Evolutionary conservation across 2,113 vertebrate genomes (phyloP).

Genomic region (Peromyscus polionotus): DNA sequence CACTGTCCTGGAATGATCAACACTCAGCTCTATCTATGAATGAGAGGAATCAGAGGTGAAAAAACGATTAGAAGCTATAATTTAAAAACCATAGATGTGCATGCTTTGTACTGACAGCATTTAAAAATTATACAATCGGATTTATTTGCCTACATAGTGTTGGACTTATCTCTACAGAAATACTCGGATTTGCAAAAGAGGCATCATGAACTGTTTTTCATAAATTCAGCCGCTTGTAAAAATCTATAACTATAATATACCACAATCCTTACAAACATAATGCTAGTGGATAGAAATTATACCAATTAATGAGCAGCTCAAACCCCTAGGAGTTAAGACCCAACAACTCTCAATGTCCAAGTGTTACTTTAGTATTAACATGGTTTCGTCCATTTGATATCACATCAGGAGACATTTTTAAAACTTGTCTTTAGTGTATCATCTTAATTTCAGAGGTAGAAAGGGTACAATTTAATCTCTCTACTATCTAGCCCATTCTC

Average conservation of each 20-base stretch:
- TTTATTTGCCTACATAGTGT: conserved; percentile 69
- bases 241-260: conserved; percentile 59
- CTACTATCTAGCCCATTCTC: conserved; percentile 38
- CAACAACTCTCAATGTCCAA: conserved; percentile 71
- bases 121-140: conserved; percentile 68
- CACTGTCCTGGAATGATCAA: conserved; percentile 61
- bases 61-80: conserved; percentile 49
- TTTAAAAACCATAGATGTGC: conserved; percentile 32
- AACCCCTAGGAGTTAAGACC: conserved; percentile 67
- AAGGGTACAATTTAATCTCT: conserved; percentile 40
- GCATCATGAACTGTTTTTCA: conserved; percentile 57
- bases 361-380: conserved; percentile 19
- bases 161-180: conserved; percentile 63
- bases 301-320: conserved; percentile 64
- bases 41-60: conserved; percentile 22
- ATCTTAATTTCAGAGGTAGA: conserved; percentile 43
- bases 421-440: conserved; percentile 14
- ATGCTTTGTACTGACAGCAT: conserved; percentile 62
- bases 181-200: conserved; percentile 68
- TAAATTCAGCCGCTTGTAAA: conserved; percentile 63
- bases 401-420: conserved; percentile 18
- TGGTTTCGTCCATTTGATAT: conserved; percentile 26
- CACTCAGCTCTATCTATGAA: neutral
- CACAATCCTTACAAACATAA: conserved; percentile 60
- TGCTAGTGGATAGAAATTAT: conserved; percentile 46